phyloP scores from a whole-genome alignment of 2,797 vertebrate genomes.

The Cirrhinus mrigala region DNA sequence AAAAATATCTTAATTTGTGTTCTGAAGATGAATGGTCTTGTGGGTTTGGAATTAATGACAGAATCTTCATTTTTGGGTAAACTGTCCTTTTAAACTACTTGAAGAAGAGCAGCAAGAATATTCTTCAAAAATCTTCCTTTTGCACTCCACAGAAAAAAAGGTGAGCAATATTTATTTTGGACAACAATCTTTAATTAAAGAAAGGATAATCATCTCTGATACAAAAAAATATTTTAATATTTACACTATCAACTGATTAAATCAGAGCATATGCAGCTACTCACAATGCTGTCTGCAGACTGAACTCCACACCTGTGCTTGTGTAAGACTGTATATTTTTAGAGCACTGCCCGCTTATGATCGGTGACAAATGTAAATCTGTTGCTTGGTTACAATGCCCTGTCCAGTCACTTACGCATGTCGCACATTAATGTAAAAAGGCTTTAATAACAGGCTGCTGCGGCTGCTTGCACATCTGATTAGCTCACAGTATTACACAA shows the following conservation, averaged over 20 bases:
- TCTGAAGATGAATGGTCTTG: no score
- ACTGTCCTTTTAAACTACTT: neutral
- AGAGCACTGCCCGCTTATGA: slow-evolving; percentile 8
- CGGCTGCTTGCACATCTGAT: neutral
- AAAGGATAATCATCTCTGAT: neutral
- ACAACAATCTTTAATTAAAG: neutral
- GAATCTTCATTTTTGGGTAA: no score
- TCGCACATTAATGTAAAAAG: neutral
- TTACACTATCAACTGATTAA: slow-evolving; percentile 12
- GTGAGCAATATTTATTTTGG: neutral
- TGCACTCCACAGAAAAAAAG: neutral
- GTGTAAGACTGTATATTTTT: slow-evolving; percentile 19
- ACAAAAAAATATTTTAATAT: neutral
- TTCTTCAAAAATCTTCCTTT: neutral
- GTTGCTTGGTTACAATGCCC: slow-evolving; percentile 29
- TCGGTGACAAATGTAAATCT: slow-evolving; percentile 18
- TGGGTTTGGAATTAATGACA: no score
- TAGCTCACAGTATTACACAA: neutral
- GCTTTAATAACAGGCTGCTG: slow-evolving; percentile 2
- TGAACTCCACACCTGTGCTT: slow-evolving; percentile 8
- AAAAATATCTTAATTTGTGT: no score
- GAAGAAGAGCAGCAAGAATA: neutral
- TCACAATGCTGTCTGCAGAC: neutral
- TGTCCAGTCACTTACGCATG: slow-evolving; percentile 14
- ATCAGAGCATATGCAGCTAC: neutral